Evolutionary conservation across 2,888 invertebrate species (phyloP).

Genomic region (Camptogramma bilineatum): DNA sequence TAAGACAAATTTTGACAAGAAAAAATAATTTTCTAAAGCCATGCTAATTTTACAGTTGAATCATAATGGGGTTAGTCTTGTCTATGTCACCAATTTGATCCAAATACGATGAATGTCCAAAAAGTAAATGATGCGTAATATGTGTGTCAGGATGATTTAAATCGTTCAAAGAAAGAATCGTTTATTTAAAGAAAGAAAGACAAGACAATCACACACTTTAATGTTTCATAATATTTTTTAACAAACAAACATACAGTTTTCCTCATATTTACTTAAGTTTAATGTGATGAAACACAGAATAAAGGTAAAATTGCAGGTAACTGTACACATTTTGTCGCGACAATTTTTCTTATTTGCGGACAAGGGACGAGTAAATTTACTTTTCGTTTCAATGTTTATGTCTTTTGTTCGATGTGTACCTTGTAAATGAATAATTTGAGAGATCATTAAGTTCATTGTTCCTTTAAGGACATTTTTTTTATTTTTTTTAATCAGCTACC

Average conservation of each 20-base stretch:
- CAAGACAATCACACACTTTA: neutral
- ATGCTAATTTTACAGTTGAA: too few species aligned
- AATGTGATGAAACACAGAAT: constrained; percentile 70
- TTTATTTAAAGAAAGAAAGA: too few species aligned
- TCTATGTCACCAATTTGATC: too few species aligned
- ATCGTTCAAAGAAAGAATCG: too few species aligned
- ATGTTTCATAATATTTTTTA: neutral
- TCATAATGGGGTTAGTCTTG: too few species aligned
- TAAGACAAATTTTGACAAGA: too few species aligned
- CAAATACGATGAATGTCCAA: too few species aligned
- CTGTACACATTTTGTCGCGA: constrained; percentile 48
- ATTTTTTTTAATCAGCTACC: neutral
- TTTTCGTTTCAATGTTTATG: constrained; percentile 69
- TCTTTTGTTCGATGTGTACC: constrained; percentile 61
- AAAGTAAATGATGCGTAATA: too few species aligned
- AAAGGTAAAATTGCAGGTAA: constrained; percentile 51
- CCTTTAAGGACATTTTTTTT: constrained; percentile 39
- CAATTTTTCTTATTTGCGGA: constrained; percentile 63
- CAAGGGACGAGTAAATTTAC: constrained; percentile 70
- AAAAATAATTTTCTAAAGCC: too few species aligned
- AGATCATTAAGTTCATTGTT: constrained; percentile 65
- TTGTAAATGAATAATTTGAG: constrained; percentile 74
- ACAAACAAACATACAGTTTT: constrained; percentile 15
- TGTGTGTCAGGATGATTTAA: too few species aligned
- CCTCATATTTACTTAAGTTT: constrained; percentile 4